Base-by-base conservation (phyloP, 1,140 invertebrate genomes). In the Trissolcus basalis region DNA sequence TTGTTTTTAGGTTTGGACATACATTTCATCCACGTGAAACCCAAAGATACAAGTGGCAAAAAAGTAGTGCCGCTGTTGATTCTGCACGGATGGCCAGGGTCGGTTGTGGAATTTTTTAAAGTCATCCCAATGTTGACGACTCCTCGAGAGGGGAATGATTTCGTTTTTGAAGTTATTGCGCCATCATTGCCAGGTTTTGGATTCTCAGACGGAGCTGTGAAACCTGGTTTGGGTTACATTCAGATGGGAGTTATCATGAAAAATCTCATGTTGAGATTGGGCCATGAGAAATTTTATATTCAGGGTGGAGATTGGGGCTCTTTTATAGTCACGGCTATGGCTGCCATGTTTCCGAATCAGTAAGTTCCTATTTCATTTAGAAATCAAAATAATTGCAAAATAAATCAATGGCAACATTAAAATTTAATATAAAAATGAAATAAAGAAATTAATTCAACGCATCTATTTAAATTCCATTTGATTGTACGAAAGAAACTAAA, bases 11-110 rank as follows among this genome's bases (percentile, higher is more conserved):
- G 92, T 4, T 86, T 97, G 1, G 90, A 94, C 63, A 91, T 96
- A 48, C 94, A 96, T 83, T 95, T 91, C 75, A 89, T 94, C 13
- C 92, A 92, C 67, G 90, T 90, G 0, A 93, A 92, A 74, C 90
- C 90, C 79, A 89, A 64, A 19, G 82, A 90, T 27, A 53, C 59
- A 1, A 56, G 81, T 10, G 83, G 81, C 4, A 89, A 81, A 69
- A 76, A 63, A 85, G 89, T 94, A 0, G 73, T 93, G 9, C 94
- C 94, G 0, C 58, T 96, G 10, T 81, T 97, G 0, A 59, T 97
- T 4, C 81, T 94, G 13, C 95, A 97, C 81, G 96, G 96, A 13
- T 97, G 96, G 96, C 96, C 96, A 0, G 95, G 96, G 4, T 94
- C 94, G 0, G 90, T 96, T 6, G 86, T 92, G 11, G 95, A 97